Percentiles rank a stretch among this genome's conserved stretches.
Evolutionary conservation across 1,140 invertebrate genomes (phyloP).

Genomic region (Procambarus clarkii): DNA sequence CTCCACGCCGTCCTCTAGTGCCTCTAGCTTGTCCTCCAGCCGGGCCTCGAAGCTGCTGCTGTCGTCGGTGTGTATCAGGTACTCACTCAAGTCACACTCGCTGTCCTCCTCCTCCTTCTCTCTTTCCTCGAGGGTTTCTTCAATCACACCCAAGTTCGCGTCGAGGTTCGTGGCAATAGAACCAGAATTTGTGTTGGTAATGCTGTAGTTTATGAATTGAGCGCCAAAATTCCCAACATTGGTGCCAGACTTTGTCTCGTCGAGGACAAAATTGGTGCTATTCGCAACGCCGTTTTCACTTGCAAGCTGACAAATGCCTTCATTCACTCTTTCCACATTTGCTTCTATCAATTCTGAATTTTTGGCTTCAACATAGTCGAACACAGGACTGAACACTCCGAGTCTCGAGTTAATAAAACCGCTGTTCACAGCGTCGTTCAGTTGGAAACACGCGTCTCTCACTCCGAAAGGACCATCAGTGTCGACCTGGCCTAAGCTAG

Average conservation of each 20-base stretch:
- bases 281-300: too few species aligned
- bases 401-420: neutral
- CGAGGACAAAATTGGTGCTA: too few species aligned
- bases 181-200: neutral
- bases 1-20: neutral
- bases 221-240: neutral
- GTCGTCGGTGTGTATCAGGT: constrained; percentile 21
- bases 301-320: too few species aligned
- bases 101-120: constrained; percentile 54
- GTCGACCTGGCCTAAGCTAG: neutral
- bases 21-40: constrained; percentile 57
- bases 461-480: neutral
- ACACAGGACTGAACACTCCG: neutral
- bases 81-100: constrained; percentile 49
- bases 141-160: constrained; percentile 22
- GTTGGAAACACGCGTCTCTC: neutral
- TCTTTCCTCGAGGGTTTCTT: constrained; percentile 29
- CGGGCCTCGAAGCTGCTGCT: constrained; percentile 40
- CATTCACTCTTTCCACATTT: too few species aligned
- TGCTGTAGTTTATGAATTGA: neutral
- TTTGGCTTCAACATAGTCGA: neutral
- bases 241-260: neutral
- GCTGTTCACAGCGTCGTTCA: neutral
- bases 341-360: neutral
- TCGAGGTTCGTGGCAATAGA: neutral